Evolutionary conservation across 2,888 invertebrate species (phyloP).

Genomic region (Drosophila hamatofila): DNA sequence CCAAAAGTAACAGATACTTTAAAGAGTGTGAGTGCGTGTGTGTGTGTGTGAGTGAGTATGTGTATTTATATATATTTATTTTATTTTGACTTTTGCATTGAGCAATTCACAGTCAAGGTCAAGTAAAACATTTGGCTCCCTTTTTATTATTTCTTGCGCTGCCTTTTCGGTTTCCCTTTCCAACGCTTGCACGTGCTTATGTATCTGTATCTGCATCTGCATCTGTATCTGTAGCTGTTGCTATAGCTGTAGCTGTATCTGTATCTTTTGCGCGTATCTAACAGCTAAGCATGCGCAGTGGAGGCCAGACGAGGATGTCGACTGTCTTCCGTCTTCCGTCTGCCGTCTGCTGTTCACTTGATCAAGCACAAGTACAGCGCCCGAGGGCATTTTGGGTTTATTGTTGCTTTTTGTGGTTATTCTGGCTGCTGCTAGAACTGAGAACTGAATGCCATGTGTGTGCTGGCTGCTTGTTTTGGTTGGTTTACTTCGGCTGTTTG

Average conservation of each 20-base stretch:
- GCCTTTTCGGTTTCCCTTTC: conserved; percentile 39
- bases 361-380: conserved; percentile 68
- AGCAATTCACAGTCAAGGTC: conserved; percentile 83
- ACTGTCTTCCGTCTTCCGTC: conserved; percentile 22
- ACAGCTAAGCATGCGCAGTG: conserved; percentile 70
- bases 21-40: conserved; percentile 17
- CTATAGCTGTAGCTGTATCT: not conserved
- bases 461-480: conserved; percentile 33
- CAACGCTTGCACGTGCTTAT: conserved; percentile 64
- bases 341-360: conserved; percentile 71
- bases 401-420: conserved; percentile 16
- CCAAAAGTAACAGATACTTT: conserved; percentile 24
- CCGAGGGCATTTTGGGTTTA: conserved; percentile 12
- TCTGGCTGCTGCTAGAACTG: conserved; percentile 31
- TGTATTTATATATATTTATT: not conserved
- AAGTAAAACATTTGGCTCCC: conserved; percentile 71
- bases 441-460: conserved; percentile 67
- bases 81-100: conserved; percentile 58
- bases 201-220: conserved; percentile 26
- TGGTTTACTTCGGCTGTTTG: conserved; percentile 29
- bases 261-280: conserved; percentile 58
- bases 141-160: conserved; percentile 30
- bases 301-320: conserved; percentile 55
- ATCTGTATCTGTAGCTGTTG: conserved; percentile 22
- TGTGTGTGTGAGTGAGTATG: not conserved